phyloP scores from a whole-genome alignment of 2,113 vertebrate genomes.

The Microcebus ravelobensis region DNA sequence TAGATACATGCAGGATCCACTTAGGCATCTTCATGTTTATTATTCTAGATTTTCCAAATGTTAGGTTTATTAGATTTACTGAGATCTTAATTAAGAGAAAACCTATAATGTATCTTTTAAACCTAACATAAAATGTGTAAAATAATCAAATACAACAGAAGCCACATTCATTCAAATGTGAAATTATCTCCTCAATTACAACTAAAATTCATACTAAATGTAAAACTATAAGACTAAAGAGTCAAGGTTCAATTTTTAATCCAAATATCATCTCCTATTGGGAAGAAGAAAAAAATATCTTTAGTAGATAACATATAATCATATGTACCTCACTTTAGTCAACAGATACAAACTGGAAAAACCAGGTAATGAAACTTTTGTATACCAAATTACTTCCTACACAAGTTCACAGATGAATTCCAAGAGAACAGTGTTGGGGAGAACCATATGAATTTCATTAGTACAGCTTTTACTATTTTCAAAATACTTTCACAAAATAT shows the following conservation, averaged over 20 bases:
- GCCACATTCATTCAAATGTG: background rate
- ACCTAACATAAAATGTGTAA: slow-evolving; percentile 17
- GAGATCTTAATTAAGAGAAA: background rate
- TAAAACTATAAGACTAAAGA: background rate
- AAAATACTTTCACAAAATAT: background rate
- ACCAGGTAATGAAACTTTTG: background rate
- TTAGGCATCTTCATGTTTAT: background rate
- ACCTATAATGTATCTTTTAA: background rate
- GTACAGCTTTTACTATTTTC: background rate
- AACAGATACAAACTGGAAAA: background rate
- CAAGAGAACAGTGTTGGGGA: background rate
- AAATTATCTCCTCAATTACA: background rate
- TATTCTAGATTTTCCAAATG: background rate
- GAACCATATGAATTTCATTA: background rate
- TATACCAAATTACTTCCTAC: background rate
- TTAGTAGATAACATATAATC: background rate
- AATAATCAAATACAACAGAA: slow-evolving; percentile 46
- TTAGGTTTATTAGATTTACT: background rate
- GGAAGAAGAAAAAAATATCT: background rate
- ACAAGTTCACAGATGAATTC: background rate
- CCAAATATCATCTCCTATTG: background rate
- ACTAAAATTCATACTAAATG: slow-evolving; percentile 37
- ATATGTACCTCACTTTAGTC: background rate
- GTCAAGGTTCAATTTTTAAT: slow-evolving; percentile 38
- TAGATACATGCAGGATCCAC: background rate